Percentiles rank a stretch among this genome's conserved stretches.
Evolutionary conservation across 2,797 vertebrate species (phyloP).

Genomic region (Sciurus vulgaris): DNA sequence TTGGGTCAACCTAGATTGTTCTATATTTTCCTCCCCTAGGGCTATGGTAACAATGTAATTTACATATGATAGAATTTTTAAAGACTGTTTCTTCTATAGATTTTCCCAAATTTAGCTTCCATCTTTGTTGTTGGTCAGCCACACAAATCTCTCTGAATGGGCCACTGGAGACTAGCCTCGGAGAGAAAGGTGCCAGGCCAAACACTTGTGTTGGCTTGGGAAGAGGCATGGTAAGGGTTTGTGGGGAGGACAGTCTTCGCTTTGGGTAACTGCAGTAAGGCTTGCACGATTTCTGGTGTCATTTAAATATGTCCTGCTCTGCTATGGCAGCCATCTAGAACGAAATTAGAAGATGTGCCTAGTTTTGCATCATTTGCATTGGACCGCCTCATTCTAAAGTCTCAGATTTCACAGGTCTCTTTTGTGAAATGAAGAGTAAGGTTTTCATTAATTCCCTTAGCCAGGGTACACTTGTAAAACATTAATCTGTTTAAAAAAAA

Average conservation of each 20-base stretch:
- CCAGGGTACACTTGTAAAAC: slow-evolving; percentile 56
- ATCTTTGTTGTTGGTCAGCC: not conserved
- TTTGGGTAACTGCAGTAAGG: not conserved
- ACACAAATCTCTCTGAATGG: not conserved
- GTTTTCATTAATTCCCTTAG: slow-evolving; percentile 59
- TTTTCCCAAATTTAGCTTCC: not conserved
- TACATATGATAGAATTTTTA: not conserved
- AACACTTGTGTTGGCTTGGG: not conserved
- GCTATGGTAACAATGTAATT: not conserved
- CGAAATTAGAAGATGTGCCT: slow-evolving; percentile 16
- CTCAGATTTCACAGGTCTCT: slow-evolving; percentile 61
- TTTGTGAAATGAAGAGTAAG: slow-evolving; percentile 60
- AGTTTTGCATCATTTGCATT: slow-evolving; percentile 52
- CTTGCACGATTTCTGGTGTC: not conserved
- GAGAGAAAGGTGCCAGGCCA: not conserved
- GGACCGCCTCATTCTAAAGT: slow-evolving; percentile 11
- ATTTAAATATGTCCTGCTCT: not conserved
- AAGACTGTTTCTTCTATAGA: not conserved
- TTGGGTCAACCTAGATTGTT: not conserved
- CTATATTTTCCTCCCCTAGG: not conserved
- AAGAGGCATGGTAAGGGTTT: not conserved
- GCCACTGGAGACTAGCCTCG: not conserved
- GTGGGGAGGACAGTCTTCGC: not conserved
- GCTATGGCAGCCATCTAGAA: not conserved
- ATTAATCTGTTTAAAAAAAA: not conserved